Base-by-base conservation (phyloP, 2,113 vertebrate genomes). In the Cololabis saira region DNA sequence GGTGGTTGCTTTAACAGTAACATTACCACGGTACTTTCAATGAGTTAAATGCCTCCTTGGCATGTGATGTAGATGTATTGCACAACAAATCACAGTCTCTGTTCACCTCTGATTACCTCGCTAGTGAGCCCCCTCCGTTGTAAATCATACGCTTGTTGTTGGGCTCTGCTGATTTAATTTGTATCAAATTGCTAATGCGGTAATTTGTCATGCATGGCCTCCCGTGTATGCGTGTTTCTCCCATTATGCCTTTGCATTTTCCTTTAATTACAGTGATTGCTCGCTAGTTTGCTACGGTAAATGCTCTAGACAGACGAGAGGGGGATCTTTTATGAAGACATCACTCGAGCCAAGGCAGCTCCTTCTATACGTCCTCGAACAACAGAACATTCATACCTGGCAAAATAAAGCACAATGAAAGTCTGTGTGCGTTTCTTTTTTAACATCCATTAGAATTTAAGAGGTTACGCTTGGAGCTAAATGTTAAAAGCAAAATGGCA, bases 151-250 rank as follows among this genome's bases (percentile, higher is more conserved):
- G 10, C n/a, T 47, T 47, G 59, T 55, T 65, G 66, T 79, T 57
- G 61, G 74, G 74, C 78, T 81, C 74, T 71, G 74, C 79, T 90
- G 82, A 90, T 91, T 87, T 76, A 70, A 87, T 87, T 89, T 82
- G 70, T 74, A 84, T 87, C 80, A 87, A 86, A 87, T 82, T 83
- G 67, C 78, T 86, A 87, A 90, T 88, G 70, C 42, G 52, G 80
- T 81, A 79, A 89, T 87, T 86, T 27, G 51, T 91, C 80, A 81
- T 76, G 76, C 74, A 66, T 74, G 78, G 67, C 58, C 76, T 83
- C 69, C 41, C 30, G 22, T 78, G 71, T 52, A 66, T 71, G 86
- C 76, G 74, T 84, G 74, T 86, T 86, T 86, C 70, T 74, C 75
- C 74, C 70, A 85, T 86, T 85, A 87, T 69, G 84, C 58, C 49